Evolutionary conservation across 2,113 vertebrate species (phyloP), one percentile per base, ranked within the genome.

Genomic region (Mesoclemmys tuberculata): DNA sequence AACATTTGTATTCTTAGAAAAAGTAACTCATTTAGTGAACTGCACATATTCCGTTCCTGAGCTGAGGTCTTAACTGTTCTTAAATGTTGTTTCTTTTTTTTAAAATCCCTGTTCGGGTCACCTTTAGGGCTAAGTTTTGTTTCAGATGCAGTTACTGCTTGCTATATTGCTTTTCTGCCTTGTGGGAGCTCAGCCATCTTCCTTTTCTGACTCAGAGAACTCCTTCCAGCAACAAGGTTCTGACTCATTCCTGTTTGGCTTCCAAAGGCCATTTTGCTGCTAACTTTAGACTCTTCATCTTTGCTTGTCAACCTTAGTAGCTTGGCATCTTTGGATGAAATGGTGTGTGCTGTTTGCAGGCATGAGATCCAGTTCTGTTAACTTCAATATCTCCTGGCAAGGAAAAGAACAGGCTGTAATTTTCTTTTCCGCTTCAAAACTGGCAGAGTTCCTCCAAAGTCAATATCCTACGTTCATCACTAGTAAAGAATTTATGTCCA

Each of bases 131-230:
- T 96, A 52, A 93, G 91, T 92, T 94, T 94, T 95, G 95, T 95
- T 97, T 96, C 91, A 82, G 61, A 93, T 92, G 80, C 93, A 91
- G 94, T 97, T 96, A 97, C 97, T 97, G 95, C 95, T 97, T 97
- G 93, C 95, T 94, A 92, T 97, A 96, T 96, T 97, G 95, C 94
- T 97, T 97, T 96, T 96, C 92, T 97, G 95, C 93, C 93, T 97
- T 98, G 93, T 97, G 97, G 96, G 96, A 96, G 93, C 97, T 98
- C 95, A 97, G 95, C 94, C 93, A 97, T 92, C 94, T 97, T 97
- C 94, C 94, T 92, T 84, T 96, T 97, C 95, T 96, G 95, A 97
- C 97, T 97, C 95, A 92, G 89, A 96, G 88, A 95, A 91, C 97
- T 97, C 95, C 95, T 96, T 98, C 95, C 93, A 96, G 94, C 94